phyloP scores from a whole-genome alignment of 2,888 invertebrate species.

The Pandemis heparana region DNA sequence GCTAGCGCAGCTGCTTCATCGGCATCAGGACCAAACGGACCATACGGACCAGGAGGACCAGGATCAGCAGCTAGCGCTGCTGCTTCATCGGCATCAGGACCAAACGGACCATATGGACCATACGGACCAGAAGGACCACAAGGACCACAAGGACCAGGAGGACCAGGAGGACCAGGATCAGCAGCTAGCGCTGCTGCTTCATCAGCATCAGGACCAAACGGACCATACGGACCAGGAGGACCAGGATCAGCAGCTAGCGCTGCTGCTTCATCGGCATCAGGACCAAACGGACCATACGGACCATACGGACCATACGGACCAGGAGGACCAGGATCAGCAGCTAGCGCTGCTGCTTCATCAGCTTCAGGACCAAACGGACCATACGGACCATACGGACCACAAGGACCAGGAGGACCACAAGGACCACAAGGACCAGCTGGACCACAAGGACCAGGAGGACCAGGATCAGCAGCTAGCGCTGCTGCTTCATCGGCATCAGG shows the following conservation, averaged over 20 bases:
- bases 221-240: conserved; percentile 29
- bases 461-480: conserved; percentile 39
- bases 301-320: background rate
- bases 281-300: conserved; percentile 14
- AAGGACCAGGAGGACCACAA: conserved; percentile 26
- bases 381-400: conserved; percentile 7
- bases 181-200: conserved; percentile 26
- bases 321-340: conserved; percentile 25
- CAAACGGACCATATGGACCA: background rate
- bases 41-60: conserved; percentile 3
- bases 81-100: too few relatives aligned
- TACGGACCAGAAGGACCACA: conserved; percentile 13
- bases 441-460: conserved; percentile 40
- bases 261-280: conserved; percentile 29
- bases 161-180: conserved; percentile 21
- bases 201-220: conserved; percentile 40
- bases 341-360: conserved; percentile 30
- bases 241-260: conserved; percentile 39
- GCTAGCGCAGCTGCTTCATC: too few relatives aligned
- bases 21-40: conserved; percentile 13
- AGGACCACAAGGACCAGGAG: background rate
- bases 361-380: conserved; percentile 38
- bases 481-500: conserved; percentile 32
- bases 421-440: conserved; percentile 20
- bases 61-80: background rate